A percentile compares a stretch with the other conserved stretches of the same genome.
Evolutionary conservation across 2,888 invertebrate species (phyloP).

Genomic region (Agonopterix alstromeriana): DNA sequence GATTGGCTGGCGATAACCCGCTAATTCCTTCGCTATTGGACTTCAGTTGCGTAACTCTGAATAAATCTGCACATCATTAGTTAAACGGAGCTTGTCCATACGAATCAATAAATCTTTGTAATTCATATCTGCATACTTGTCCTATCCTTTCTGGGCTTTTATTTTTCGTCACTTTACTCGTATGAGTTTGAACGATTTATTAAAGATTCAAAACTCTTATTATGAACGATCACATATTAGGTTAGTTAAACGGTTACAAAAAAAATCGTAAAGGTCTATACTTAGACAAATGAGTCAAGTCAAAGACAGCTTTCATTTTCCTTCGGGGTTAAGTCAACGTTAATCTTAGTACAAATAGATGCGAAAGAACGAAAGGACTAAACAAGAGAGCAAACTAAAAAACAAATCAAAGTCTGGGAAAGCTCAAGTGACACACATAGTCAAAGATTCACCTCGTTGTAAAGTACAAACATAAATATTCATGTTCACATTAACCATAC

Average conservation of each 20-base stretch:
- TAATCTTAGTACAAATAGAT: conserved; percentile 31
- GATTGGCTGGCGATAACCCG: conserved; percentile 9
- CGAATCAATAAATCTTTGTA: neutral
- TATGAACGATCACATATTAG: too few relatives aligned
- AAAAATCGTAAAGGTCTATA: too few relatives aligned
- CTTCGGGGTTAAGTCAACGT: conserved; percentile 28
- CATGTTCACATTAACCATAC: conserved; percentile 8
- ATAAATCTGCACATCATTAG: conserved; percentile 1
- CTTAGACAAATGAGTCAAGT: too few relatives aligned
- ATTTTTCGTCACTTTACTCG: too few relatives aligned
- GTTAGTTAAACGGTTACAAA: too few relatives aligned
- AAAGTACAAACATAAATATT: conserved; percentile 14
- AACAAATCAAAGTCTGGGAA: conserved; percentile 37
- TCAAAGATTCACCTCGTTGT: conserved; percentile 36
- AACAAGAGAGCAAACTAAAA: conserved; percentile 48
- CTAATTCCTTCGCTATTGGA: conserved; percentile 10
- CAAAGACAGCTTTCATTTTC: conserved; percentile 39
- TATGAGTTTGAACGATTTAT: too few relatives aligned
- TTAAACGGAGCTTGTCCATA: neutral
- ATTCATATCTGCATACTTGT: neutral
- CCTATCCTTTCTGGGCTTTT: too few relatives aligned
- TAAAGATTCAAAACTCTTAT: too few relatives aligned
- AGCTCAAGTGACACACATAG: conserved; percentile 42
- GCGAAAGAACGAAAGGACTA: conserved; percentile 45
- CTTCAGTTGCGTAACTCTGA: conserved; percentile 12